Base-by-base conservation (phyloP, 2,888 invertebrate species). In the Oxytorus armatus region DNA sequence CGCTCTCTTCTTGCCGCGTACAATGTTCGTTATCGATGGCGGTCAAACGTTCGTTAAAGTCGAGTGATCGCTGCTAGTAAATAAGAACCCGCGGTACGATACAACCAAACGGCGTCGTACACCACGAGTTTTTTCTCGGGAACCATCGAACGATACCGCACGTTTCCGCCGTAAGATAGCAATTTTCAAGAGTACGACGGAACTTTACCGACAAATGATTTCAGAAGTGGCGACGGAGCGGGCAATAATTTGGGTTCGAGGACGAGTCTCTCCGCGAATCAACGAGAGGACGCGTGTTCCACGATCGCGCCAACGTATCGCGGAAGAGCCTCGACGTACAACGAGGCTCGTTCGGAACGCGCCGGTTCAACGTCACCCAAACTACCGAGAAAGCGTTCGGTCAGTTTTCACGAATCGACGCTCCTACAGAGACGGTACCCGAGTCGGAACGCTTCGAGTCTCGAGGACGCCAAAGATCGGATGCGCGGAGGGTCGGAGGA, bases 311-410 rank as follows among this genome's bases (percentile, higher is more conserved):
- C 92, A 83, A 87, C 84, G 57, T 85, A 86, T 11, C 87, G 89
- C 0, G 90, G 92, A 49, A 86, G 93, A 77, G 93, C 93, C 0
- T 93, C 93, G 21, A 93, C 93, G 1, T 93, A 93, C 86, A 93
- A 93, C 88, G 93, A 93, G 85, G 92, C 92, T 1, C 89, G 89
- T 72, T 72, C 89, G 14, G 92, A 93, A 76, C 87, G 87, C 1
- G 91, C 91, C 72, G 92, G 92, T 53, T 88, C 88, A 42, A 89
- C 90, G 0, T 91, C 92, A 0, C 92, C 92, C 0, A 90, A 90
- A 73, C 89, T 91, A 79, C 85, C 90, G 23, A 90, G 93, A 10
- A 92, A 92, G 74, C 89, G 93, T 69, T 92, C 93, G 10, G 92
- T 92, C 76, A 93, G 93, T 84, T 93, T 93, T 84, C 93, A 93